These are phyloP conservation scores for Patagioenas fasciata DNA, from an alignment of 2,113 vertebrate species.

Conservation along the genomic window DNA sequence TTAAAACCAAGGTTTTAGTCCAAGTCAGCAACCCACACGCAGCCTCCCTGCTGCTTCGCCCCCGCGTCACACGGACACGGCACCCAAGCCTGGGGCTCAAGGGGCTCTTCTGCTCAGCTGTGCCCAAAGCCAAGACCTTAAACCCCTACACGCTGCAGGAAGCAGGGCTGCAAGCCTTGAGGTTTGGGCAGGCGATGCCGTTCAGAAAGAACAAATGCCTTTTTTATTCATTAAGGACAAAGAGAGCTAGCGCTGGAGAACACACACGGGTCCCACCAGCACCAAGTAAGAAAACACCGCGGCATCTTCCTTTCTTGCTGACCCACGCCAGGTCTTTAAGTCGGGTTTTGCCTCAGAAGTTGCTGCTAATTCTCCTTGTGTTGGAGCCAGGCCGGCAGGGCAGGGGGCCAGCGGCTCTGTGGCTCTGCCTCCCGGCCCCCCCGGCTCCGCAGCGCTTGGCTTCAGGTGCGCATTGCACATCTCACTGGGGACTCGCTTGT, in stretches of 20 bases:
- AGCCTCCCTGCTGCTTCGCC: neutral
- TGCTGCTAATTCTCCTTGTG: too few species aligned
- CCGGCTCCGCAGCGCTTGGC: neutral
- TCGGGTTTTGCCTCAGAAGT: neutral
- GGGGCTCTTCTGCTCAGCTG: neutral
- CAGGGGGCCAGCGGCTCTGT: too few species aligned
- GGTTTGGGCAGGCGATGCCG: neutral
- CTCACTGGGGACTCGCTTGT: neutral
- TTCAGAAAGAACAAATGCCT: neutral
- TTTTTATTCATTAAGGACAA: too few species aligned
- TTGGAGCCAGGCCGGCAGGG: too few species aligned
- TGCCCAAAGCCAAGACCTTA: neutral
- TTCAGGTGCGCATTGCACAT: neutral
- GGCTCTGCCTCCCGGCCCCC: too few species aligned
- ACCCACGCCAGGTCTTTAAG: neutral
- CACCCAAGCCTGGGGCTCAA: neutral
- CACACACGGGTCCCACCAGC: neutral
- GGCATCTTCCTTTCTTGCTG: neutral
- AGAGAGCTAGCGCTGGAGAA: neutral
- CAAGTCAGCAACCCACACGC: slow-evolving; percentile 3
- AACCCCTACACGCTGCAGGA: rapidly evolving
- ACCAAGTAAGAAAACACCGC: neutral
- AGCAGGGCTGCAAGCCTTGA: rapidly evolving
- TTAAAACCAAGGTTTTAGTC: neutral
- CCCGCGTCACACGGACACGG: neutral